phyloP scores from a whole-genome alignment of 2,888 invertebrate genomes.

The Portevinia maculata region DNA sequence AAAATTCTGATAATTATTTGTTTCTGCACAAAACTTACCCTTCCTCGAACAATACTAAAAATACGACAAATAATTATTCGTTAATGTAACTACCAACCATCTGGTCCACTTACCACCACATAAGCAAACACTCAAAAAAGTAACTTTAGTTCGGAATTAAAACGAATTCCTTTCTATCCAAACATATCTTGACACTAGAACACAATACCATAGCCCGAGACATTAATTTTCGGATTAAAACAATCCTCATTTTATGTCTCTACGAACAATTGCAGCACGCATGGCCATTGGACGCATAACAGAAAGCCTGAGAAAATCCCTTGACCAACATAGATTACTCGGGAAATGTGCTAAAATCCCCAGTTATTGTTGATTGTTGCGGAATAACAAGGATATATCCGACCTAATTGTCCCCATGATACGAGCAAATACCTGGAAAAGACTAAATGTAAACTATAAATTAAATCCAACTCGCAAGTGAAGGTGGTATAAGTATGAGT shows the following conservation, averaged over 20 bases:
- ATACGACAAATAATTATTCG: too few relatives aligned
- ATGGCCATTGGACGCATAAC: neutral
- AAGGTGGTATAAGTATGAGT: neutral
- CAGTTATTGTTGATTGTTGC: conserved; percentile 37
- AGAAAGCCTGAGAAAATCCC: conserved; percentile 33
- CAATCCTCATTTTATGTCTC: neutral
- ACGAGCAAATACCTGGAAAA: conserved; percentile 16
- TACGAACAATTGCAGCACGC: neutral
- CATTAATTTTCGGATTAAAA: conserved; percentile 13
- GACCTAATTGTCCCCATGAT: conserved; percentile 34
- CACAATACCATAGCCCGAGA: neutral
- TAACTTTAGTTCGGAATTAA: neutral
- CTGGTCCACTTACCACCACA: neutral
- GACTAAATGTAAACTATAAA: conserved; percentile 36
- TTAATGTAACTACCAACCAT: neutral
- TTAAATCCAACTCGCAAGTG: neutral
- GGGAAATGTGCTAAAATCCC: conserved; percentile 29
- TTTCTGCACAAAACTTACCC: too few relatives aligned
- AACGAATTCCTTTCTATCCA: neutral
- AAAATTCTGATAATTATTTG: too few relatives aligned
- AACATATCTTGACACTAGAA: conserved; percentile 4
- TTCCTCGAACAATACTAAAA: too few relatives aligned
- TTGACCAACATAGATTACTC: conserved; percentile 31
- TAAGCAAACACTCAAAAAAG: neutral
- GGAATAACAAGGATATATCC: conserved; percentile 42